phyloP scores from a whole-genome alignment of 2,113 vertebrate genomes.

The Ptychochromis oligacanthus region DNA sequence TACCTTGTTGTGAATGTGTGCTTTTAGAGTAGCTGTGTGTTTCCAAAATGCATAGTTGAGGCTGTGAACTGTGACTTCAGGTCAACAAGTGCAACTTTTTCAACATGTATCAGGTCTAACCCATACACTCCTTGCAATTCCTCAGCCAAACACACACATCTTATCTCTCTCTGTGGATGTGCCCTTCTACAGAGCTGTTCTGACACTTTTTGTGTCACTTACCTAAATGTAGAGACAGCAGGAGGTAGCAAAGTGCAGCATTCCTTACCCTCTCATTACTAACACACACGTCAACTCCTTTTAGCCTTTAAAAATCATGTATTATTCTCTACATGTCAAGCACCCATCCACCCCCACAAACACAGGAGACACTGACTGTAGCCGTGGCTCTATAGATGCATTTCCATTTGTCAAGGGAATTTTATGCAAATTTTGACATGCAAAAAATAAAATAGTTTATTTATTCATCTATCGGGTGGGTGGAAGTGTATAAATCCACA shows the following conservation, averaged over 20 bases:
- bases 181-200: background rate
- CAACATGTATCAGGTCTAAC: too few species aligned
- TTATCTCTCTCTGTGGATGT: background rate
- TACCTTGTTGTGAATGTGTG: too few species aligned
- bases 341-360: background rate
- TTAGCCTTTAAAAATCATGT: background rate
- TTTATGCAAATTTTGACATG: background rate
- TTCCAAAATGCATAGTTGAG: too few species aligned
- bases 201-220: background rate
- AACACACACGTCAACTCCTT: background rate
- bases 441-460: background rate
- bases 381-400: background rate
- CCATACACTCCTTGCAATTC: background rate
- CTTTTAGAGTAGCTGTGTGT: too few species aligned
- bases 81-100: too few species aligned
- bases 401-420: conserved; percentile 1
- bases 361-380: background rate
- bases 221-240: background rate
- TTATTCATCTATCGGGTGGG: background rate
- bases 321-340: background rate
- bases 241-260: background rate
- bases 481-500: background rate
- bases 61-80: too few species aligned
- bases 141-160: background rate
- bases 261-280: background rate